Conservation (phyloP, 2,113 vertebrate genomes). For the Gasterosteus aculeatus region DNA sequence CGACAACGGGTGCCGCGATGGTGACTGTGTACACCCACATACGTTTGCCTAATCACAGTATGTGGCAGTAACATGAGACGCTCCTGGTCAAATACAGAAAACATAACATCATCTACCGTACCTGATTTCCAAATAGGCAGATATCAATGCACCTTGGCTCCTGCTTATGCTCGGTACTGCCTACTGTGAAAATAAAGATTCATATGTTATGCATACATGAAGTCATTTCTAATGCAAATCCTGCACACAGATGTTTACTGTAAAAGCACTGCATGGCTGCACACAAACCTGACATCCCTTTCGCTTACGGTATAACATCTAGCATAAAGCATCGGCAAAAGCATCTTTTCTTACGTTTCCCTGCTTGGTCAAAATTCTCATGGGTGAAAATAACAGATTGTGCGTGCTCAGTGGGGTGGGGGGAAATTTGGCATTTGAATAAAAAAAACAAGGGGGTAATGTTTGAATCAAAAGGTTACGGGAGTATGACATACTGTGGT, state of each 20-base stretch:
- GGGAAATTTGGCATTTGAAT: constrained; percentile 16
- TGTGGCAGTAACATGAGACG: constrained; percentile 31
- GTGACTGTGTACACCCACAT: background rate
- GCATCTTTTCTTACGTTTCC: background rate
- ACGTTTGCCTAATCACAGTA: background rate
- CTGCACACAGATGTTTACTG: constrained; percentile 33
- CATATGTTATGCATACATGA: constrained; percentile 2
- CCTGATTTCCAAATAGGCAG: constrained; percentile 50
- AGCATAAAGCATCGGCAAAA: background rate
- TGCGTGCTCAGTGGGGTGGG: too few species aligned
- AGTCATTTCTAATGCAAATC: constrained; percentile 25
- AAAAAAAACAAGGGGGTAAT: background rate
- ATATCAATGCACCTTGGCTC: constrained; percentile 34
- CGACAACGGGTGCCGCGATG: background rate
- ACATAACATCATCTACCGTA: constrained; percentile 32
- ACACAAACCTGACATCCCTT: constrained; percentile 26
- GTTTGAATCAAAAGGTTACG: constrained; percentile 31
- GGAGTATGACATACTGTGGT: constrained; percentile 22
- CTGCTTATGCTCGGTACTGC: constrained; percentile 44
- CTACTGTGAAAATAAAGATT: constrained; percentile 28
- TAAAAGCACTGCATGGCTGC: constrained; percentile 22
- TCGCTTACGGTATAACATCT: constrained; percentile 18
- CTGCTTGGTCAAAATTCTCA: background rate
- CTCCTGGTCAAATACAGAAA: constrained; percentile 26
- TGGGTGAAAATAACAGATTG: background rate